Evolutionary conservation across 35 echinoderm and acorn worm species (phyloP), one percentile per base, ranked within the genome.

Genomic region (Ophioderma brevispina): DNA sequence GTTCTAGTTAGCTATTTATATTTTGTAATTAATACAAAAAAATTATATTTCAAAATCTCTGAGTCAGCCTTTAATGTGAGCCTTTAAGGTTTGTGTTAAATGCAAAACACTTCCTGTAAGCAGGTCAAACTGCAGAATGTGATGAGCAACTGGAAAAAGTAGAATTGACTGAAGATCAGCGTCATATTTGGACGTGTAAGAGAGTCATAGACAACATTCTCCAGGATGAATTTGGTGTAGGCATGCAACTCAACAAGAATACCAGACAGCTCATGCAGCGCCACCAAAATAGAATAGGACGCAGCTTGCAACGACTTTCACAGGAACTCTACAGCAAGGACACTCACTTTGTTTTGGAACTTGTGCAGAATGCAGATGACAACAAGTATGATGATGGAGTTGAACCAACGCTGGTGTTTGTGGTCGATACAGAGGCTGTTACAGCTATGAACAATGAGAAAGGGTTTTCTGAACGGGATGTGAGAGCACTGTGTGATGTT

Each of bases 361-460:
- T 92, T 33, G 76, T 92, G 5, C 90, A 92, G 82, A 92, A 92
- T 56, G 90, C 90, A 13, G 90, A 92, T 37, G 90, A 92, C 39
- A 92, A 92, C 34, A 77, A 33, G 0, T 92, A 92, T 31, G 17
- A 36, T 49, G 90, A 49, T 0, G 56, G 38, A 13, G 33, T 36
- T 32, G 70, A 55, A 46, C 90, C 90, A 13, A 76, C 90, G 18
- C 36, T 92, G 38, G 33, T 78, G 75, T 92, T 92, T 39, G 31
- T 55, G 33, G 82, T 92, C 33, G 82, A 92, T 11, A 84, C 55
- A 10, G 36, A 46, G 1, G 30, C 32, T 32, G 82, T 92, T 6
- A 92, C 76, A 40, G 81, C 77, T 35, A 77, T 85, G 81, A 92
- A 92, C 46, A 92, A 92, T 33, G 90, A 92, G 76, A 56, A 32